A percentile compares a stretch with the other conserved stretches of the same genome.
These are phyloP conservation scores for Otus scops DNA, from an alignment of 2,797 vertebrate species.

Conservation along the genomic window DNA sequence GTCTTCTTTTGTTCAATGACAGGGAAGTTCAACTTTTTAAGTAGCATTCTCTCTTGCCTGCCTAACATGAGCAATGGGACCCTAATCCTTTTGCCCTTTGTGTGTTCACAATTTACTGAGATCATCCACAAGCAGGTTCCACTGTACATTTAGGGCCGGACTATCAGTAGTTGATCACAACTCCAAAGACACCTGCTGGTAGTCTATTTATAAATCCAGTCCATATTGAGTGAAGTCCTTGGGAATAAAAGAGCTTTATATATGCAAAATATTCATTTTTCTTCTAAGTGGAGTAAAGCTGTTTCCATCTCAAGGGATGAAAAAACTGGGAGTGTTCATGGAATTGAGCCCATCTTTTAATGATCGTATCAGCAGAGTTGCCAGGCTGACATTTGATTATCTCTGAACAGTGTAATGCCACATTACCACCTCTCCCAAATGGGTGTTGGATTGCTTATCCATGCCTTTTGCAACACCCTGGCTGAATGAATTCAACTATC, in stretches of 20 bases:
- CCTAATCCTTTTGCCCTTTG: background rate
- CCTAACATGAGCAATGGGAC: background rate
- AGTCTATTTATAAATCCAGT: background rate
- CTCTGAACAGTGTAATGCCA: background rate
- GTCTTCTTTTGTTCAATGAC: background rate
- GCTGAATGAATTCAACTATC: conserved; percentile 5
- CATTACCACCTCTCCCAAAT: conserved; percentile 46
- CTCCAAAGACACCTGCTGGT: background rate
- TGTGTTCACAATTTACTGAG: background rate
- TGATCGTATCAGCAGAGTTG: conserved; percentile 19
- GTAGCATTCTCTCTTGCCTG: background rate
- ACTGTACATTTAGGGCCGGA: accelerated
- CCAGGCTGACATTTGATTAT: conserved; percentile 61
- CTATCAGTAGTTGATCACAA: background rate
- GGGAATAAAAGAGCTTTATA: conserved; percentile 16
- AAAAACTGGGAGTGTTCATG: conserved; percentile 49
- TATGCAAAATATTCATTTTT: conserved; percentile 29
- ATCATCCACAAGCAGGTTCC: background rate
- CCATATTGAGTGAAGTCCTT: background rate
- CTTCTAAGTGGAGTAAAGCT: background rate
- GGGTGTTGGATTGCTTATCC: conserved; percentile 34
- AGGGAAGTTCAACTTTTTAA: background rate
- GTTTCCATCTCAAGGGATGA: conserved; percentile 29
- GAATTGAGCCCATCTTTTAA: conserved; percentile 59
- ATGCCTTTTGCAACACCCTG: conserved; percentile 24